Conservation (phyloP, 1,140 invertebrate genomes). For the Trichonephila clavata region DNA sequence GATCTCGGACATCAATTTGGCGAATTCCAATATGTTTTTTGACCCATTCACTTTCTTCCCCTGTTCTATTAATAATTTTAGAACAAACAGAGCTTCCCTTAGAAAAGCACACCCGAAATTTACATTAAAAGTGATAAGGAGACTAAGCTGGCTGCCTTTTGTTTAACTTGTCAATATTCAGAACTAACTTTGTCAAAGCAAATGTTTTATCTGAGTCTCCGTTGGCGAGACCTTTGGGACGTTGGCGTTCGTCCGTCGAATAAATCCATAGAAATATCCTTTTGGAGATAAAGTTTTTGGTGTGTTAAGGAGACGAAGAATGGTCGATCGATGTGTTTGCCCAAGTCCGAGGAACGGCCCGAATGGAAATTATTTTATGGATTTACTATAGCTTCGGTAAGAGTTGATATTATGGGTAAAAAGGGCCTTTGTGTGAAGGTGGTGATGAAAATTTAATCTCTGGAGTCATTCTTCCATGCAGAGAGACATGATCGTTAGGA, state of each 20-base stretch:
- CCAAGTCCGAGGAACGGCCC: constrained; percentile 5
- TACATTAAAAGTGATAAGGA: constrained; percentile 59
- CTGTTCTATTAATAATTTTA: constrained; percentile 21
- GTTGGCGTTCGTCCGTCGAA: constrained; percentile 9
- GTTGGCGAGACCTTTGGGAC: constrained; percentile 60
- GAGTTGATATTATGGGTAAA: constrained; percentile 31
- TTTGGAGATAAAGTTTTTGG: constrained; percentile 68
- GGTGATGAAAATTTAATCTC: constrained; percentile 20
- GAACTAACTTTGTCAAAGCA: constrained; percentile 57
- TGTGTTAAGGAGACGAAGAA: constrained; percentile 54
- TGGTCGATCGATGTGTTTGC: constrained; percentile 60
- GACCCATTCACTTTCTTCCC: neutral
- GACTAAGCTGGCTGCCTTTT: constrained; percentile 2
- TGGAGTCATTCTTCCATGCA: neutral
- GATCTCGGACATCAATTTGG: neutral
- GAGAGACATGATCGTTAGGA: neutral
- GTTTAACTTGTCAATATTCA: constrained; percentile 69
- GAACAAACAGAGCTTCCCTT: neutral
- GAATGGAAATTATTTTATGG: constrained; percentile 66
- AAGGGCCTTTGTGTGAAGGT: constrained; percentile 4
- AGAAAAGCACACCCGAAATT: neutral
- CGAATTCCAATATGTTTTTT: neutral
- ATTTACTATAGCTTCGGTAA: constrained; percentile 33
- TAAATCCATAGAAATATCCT: constrained; percentile 69
- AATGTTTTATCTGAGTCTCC: constrained; percentile 64